A percentile compares a stretch with the other conserved stretches of the same genome.
Conservation (phyloP, 2,797 vertebrate species). For the Sebastes vulpes region DNA sequence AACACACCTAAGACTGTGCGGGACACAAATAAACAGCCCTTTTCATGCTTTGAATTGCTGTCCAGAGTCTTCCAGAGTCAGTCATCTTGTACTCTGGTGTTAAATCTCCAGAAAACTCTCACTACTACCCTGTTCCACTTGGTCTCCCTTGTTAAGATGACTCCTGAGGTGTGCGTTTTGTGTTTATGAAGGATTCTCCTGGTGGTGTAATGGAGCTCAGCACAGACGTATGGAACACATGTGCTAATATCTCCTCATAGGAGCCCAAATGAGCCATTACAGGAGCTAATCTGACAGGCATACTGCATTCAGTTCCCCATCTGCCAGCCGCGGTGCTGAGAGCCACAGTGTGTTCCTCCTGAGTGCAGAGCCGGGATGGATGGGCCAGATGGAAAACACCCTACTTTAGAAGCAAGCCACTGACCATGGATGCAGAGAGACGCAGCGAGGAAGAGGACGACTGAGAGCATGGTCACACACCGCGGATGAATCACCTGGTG, state of each 20-base stretch:
- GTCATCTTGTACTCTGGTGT: slow-evolving; percentile 29
- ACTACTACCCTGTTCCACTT: slow-evolving; percentile 38
- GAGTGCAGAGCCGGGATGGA: slow-evolving; percentile 71
- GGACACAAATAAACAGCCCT: slow-evolving; percentile 62
- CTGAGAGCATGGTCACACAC: slow-evolving; percentile 8
- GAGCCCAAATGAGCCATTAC: slow-evolving; percentile 87
- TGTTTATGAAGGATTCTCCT: slow-evolving; percentile 72
- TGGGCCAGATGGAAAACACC: slow-evolving; percentile 82
- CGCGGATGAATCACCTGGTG: slow-evolving; percentile 33
- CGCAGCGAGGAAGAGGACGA: slow-evolving; percentile 23
- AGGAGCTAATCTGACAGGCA: slow-evolving; percentile 85
- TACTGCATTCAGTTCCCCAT: slow-evolving; percentile 83
- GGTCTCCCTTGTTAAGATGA: slow-evolving; percentile 52
- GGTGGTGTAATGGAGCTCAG: slow-evolving; percentile 72
- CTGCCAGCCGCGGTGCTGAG: slow-evolving; percentile 76
- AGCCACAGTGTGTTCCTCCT: slow-evolving; percentile 75
- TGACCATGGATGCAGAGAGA: slow-evolving; percentile 67
- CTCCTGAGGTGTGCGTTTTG: slow-evolving; percentile 70
- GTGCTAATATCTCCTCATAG: slow-evolving; percentile 87
- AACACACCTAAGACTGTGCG: slow-evolving; percentile 43
- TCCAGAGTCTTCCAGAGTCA: slow-evolving; percentile 31
- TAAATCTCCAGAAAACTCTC: slow-evolving; percentile 41
- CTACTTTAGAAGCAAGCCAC: slow-evolving; percentile 72
- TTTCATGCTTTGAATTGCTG: slow-evolving; percentile 48
- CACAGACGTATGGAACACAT: slow-evolving; percentile 87